Evolutionary conservation across 2,113 vertebrate species (phyloP).

Genomic region (Choloepus hoffmanni): DNA sequence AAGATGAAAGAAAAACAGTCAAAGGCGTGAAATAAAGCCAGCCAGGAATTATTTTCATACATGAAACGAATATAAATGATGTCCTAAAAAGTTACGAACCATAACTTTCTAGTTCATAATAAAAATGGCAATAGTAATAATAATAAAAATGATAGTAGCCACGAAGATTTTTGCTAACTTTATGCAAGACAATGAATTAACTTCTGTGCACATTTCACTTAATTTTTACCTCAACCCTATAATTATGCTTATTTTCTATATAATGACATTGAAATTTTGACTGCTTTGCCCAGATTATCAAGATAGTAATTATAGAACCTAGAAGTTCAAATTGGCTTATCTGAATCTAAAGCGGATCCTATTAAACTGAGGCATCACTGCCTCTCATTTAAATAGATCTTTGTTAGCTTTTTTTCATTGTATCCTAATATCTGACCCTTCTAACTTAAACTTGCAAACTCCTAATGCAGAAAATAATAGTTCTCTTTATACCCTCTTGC

Average conservation of each 20-base stretch:
- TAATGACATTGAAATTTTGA: neutral
- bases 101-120: neutral
- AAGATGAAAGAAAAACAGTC: neutral
- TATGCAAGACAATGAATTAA: neutral
- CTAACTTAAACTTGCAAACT: neutral
- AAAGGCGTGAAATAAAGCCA: neutral
- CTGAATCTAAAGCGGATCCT: neutral
- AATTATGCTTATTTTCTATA: slow-evolving; percentile 15
- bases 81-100: neutral
- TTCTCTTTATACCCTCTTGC: neutral
- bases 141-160: neutral
- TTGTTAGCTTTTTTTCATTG: neutral
- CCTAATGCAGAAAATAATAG: neutral
- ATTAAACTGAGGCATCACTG: neutral
- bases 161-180: neutral
- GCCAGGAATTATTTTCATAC: neutral
- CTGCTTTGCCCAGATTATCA: neutral
- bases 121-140: neutral
- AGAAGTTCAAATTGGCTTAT: neutral
- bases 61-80: neutral
- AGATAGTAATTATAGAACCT: neutral
- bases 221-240: neutral
- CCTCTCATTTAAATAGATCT: neutral
- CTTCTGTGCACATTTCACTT: neutral
- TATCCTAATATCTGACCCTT: neutral